These are phyloP conservation scores for Rattus norvegicus DNA, from an alignment of 2,113 vertebrate genomes.

Conservation along the genomic window GRCr8 NC_086023.1:108712001-108712500, in stretches of 20 bases:
- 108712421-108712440: slow-evolving; percentile 50
- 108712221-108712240: slow-evolving; percentile 57
- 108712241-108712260: slow-evolving; percentile 61
- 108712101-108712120: slow-evolving; percentile 24
- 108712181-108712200: slow-evolving; percentile 50
- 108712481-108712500: slow-evolving; percentile 11
- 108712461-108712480: slow-evolving; percentile 16
- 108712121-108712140: slow-evolving; percentile 60
- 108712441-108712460: slow-evolving; percentile 58
- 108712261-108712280: slow-evolving; percentile 55
- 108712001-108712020: slow-evolving; percentile 29
- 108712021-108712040: background rate
- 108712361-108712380: background rate
- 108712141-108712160: slow-evolving; percentile 57
- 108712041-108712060: slow-evolving; percentile 48
- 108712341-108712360: background rate
- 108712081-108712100: slow-evolving; percentile 59
- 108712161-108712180: slow-evolving; percentile 23
- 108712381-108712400: slow-evolving; percentile 50
- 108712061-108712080: slow-evolving; percentile 60
- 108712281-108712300: slow-evolving; percentile 49
- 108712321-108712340: slow-evolving; percentile 51
- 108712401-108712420: slow-evolving; percentile 47
- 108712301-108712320: slow-evolving; percentile 1
- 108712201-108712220: slow-evolving; percentile 54